A percentile compares a stretch with the other conserved stretches of the same genome.
phyloP scores from a whole-genome alignment of 2,113 vertebrate genomes.

The Scopus umbretta region DNA sequence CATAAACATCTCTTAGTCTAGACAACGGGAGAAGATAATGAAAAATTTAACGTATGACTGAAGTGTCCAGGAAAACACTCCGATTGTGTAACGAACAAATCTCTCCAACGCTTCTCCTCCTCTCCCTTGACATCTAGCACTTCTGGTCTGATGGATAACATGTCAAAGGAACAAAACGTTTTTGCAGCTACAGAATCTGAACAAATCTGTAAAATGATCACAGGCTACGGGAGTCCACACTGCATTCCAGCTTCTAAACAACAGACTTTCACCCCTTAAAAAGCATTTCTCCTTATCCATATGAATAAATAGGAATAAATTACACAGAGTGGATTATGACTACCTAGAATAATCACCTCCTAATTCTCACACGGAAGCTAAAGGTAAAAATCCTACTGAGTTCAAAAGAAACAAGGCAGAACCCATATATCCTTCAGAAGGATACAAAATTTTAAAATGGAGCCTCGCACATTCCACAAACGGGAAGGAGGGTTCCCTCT shows the following conservation, averaged over 20 bases:
- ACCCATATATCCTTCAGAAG: neutral
- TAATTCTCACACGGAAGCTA: neutral
- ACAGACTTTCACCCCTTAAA: neutral
- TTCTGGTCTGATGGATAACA: neutral
- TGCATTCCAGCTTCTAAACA: neutral
- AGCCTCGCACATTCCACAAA: neutral
- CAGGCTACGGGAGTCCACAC: accelerated
- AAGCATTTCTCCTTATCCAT: neutral
- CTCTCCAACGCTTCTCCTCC: neutral
- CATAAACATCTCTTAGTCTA: neutral
- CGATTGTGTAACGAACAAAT: neutral
- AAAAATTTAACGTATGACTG: neutral
- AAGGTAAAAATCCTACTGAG: neutral
- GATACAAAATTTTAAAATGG: neutral
- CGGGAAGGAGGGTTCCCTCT: conserved; percentile 7
- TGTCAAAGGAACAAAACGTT: conserved; percentile 7
- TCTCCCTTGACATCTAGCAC: neutral
- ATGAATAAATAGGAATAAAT: neutral
- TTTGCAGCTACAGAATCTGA: neutral
- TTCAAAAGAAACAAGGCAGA: neutral
- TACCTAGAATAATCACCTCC: neutral
- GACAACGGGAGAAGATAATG: neutral
- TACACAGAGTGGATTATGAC: neutral
- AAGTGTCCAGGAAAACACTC: neutral
- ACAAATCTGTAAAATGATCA: neutral